Percentiles rank a stretch among this genome's conserved stretches.
Conservation (phyloP, 2,797 vertebrate genomes). For the Sitta carolinensis region DNA sequence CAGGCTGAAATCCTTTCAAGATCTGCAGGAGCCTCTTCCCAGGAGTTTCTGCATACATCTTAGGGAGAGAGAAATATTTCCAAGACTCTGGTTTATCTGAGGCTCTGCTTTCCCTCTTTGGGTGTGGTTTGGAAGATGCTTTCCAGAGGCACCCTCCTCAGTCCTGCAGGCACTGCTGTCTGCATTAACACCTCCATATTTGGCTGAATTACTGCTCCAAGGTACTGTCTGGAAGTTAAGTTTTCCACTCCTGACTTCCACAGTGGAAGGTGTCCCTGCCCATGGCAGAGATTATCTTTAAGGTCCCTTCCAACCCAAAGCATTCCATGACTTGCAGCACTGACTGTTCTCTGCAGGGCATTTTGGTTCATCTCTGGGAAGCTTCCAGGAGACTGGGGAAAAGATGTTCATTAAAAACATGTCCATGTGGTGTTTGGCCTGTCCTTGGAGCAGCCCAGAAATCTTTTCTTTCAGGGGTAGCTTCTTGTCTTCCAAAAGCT, state of each 20-base stretch:
- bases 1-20: not conserved
- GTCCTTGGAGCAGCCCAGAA: not conserved
- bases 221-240: not conserved
- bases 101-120: not conserved
- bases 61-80: not conserved
- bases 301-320: not conserved
- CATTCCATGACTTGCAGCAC: not conserved
- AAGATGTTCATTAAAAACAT: not conserved
- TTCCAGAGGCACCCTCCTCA: constrained; percentile 8
- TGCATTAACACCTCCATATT: not conserved
- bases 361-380: not conserved
- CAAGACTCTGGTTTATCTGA: not conserved
- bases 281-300: not conserved
- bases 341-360: not conserved
- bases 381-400: not conserved
- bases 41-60: not conserved
- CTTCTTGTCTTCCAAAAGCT: not conserved
- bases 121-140: constrained; percentile 17
- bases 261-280: not conserved
- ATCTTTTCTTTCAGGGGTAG: not conserved
- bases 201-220: not conserved
- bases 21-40: not conserved
- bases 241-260: not conserved
- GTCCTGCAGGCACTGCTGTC: not conserved
- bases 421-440: not conserved